Percentiles rank a stretch among this genome's conserved stretches.
Conservation (phyloP, 2,888 invertebrate genomes). For the Brenthis daphne region DNA sequence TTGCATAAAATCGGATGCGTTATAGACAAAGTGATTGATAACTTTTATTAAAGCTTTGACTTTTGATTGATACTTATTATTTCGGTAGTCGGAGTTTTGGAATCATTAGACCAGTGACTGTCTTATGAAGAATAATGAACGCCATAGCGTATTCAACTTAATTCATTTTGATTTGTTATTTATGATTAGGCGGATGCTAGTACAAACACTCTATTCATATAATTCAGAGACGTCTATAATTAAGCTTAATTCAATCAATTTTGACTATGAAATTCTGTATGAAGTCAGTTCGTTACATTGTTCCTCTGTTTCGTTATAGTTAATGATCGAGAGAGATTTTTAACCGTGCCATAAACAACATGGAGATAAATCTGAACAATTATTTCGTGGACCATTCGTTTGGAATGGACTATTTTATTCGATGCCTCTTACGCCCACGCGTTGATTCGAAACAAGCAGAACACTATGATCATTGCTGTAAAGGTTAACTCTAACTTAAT, state of each 20-base stretch:
- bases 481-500: slow-evolving; percentile 21
- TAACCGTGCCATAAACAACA: slow-evolving; percentile 56
- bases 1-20: slow-evolving; percentile 77
- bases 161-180: slow-evolving; percentile 73
- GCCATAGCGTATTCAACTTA: slow-evolving; percentile 74
- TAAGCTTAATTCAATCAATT: slow-evolving; percentile 60
- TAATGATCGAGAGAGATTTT: slow-evolving; percentile 47
- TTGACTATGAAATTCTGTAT: slow-evolving; percentile 46
- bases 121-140: slow-evolving; percentile 80
- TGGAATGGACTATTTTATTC: slow-evolving; percentile 57
- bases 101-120: slow-evolving; percentile 75
- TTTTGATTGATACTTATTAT: slow-evolving; percentile 81
- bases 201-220: slow-evolving; percentile 62
- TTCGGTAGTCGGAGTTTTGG: slow-evolving; percentile 80
- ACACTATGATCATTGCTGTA: slow-evolving; percentile 32
- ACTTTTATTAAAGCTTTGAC: slow-evolving; percentile 73
- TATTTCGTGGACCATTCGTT: slow-evolving; percentile 59
- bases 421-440: slow-evolving; percentile 66
- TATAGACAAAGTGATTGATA: slow-evolving; percentile 81
- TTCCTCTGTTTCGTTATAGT: slow-evolving; percentile 43
- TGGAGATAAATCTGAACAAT: slow-evolving; percentile 63
- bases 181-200: slow-evolving; percentile 59
- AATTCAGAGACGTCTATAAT: slow-evolving; percentile 51
- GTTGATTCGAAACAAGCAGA: slow-evolving; percentile 35
- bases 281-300: slow-evolving; percentile 38